These are phyloP conservation scores for Microplitis deprimator DNA, from an alignment of 2,888 invertebrate genomes.

Conservation along the genomic window DNA sequence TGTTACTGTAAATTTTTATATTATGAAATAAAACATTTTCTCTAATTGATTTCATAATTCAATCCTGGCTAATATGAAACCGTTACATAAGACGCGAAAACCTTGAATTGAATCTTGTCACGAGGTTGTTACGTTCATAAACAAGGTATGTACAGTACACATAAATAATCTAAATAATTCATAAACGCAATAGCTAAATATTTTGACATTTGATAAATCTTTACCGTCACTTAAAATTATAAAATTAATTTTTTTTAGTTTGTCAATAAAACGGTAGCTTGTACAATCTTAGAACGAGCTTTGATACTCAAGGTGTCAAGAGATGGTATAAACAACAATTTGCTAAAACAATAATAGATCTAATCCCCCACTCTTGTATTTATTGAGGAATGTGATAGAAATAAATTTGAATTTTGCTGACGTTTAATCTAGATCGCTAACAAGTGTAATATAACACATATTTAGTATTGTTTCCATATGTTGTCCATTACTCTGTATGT, in stretches of 20 bases:
- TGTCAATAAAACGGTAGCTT: not conserved
- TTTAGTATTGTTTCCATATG: not conserved
- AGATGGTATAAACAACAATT: constrained; percentile 54
- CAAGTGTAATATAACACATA: not conserved
- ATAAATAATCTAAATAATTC: not conserved
- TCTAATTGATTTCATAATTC: constrained; percentile 3
- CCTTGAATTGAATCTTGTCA: constrained; percentile 3
- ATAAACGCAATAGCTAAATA: not conserved
- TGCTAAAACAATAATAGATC: constrained; percentile 62
- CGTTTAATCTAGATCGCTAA: constrained; percentile 4
- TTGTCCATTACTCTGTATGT: not conserved
- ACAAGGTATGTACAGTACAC: not conserved
- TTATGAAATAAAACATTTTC: not conserved
- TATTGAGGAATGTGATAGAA: constrained; percentile 49
- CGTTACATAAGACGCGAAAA: constrained; percentile 17
- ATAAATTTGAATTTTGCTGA: constrained; percentile 11
- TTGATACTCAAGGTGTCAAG: constrained; percentile 16
- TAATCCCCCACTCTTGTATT: constrained; percentile 54
- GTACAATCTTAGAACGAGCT: not conserved
- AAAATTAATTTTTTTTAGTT: not conserved
- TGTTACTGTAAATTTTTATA: not conserved
- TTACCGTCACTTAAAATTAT: not conserved
- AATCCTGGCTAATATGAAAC: constrained; percentile 6
- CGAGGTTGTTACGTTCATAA: constrained; percentile 1
- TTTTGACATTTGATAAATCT: not conserved